Conservation (phyloP, 2,888 invertebrate genomes). For the Agrotis clavis region DNA sequence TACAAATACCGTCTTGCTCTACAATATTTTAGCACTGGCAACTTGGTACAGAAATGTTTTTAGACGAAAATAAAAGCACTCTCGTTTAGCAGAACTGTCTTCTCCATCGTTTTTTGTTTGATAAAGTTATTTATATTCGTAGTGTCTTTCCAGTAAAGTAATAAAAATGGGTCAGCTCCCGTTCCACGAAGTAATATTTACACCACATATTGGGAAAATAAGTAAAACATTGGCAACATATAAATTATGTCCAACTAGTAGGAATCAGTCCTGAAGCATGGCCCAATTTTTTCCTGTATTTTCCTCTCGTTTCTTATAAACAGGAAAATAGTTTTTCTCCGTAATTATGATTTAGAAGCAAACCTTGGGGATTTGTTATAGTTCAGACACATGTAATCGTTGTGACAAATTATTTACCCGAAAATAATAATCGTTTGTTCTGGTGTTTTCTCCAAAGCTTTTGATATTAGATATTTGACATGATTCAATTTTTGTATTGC, state of each 20-base stretch:
- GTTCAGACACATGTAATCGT: background rate
- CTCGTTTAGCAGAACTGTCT: conserved; percentile 4
- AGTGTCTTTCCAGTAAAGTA: no score
- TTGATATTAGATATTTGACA: no score
- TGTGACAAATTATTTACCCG: no score
- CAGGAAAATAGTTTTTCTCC: conserved; percentile 35
- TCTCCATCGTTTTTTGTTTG: conserved; percentile 1
- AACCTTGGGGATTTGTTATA: background rate
- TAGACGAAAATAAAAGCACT: conserved; percentile 22
- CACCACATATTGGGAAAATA: background rate
- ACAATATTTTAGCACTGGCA: conserved; percentile 7
- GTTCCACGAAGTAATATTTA: background rate
- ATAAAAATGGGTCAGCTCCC: conserved; percentile 1
- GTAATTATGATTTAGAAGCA: conserved; percentile 13
- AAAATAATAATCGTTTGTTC: no score
- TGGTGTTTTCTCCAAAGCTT: no score
- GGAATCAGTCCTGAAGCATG: conserved; percentile 10
- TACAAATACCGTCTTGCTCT: background rate
- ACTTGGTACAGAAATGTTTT: conserved; percentile 11
- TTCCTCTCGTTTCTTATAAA: conserved; percentile 27
- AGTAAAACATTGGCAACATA: background rate
- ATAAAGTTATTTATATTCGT: conserved; percentile 22
- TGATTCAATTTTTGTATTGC: no score
- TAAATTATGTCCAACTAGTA: conserved; percentile 2
- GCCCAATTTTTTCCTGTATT: conserved; percentile 5